Percentiles rank a stretch among this genome's conserved stretches.
Conservation (phyloP, 2,113 vertebrate genomes). For the Perccottus glenii region DNA sequence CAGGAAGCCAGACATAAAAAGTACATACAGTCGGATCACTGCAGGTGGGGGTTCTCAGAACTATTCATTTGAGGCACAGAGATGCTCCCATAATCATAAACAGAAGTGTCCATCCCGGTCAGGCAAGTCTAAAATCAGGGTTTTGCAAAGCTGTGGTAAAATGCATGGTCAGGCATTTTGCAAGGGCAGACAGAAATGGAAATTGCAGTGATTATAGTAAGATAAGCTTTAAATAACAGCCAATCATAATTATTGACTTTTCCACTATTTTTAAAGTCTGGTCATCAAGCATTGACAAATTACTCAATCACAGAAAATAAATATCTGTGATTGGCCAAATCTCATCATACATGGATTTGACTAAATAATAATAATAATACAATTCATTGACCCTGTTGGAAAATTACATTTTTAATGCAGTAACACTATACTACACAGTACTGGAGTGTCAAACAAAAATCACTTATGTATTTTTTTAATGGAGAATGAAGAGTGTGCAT, state of each 20-base stretch:
- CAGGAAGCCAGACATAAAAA: background rate
- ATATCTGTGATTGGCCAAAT: no score
- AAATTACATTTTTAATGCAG: no score
- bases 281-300: no score
- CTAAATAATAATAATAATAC: no score
- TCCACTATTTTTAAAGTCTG: background rate
- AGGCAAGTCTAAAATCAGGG: slow-evolving; percentile 33
- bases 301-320: no score
- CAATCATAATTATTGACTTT: background rate
- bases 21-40: background rate
- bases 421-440: no score
- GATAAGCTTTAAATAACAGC: slow-evolving; percentile 11
- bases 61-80: slow-evolving; percentile 33
- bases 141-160: slow-evolving; percentile 15
- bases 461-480: no score
- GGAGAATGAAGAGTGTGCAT: no score
- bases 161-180: background rate
- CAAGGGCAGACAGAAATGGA: slow-evolving; percentile 1
- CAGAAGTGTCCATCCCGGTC: slow-evolving; percentile 21
- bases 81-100: slow-evolving; percentile 33
- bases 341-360: no score
- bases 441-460: no score
- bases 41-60: slow-evolving; percentile 2
- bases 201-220: slow-evolving; percentile 11
- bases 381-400: no score